Percentiles rank a stretch among this genome's conserved stretches.
phyloP scores from a whole-genome alignment of 2,797 vertebrate genomes.

The Heliangelus exortis region DNA sequence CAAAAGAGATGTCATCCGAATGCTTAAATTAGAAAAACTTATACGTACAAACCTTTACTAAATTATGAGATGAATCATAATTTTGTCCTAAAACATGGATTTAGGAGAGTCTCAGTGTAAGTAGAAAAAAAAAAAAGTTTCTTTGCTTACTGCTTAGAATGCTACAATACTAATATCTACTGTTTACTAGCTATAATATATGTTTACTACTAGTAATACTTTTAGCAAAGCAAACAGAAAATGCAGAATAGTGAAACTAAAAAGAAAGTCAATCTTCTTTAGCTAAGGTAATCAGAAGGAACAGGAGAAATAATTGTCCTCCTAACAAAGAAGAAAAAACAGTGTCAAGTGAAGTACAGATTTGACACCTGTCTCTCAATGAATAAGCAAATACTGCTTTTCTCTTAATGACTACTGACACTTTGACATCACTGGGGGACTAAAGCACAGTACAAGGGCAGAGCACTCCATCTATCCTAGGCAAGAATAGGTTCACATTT shows the following conservation, averaged over 20 bases:
- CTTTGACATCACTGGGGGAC: not conserved
- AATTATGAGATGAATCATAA: not conserved
- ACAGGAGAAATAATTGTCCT: not conserved
- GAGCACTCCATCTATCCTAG: not conserved
- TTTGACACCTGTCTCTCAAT: conserved; percentile 17
- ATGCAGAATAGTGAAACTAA: not conserved
- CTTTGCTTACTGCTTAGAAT: not conserved
- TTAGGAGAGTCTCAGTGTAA: not conserved
- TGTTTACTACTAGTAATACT: not conserved
- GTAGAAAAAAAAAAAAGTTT: not conserved
- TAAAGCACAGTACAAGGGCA: not conserved
- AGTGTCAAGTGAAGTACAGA: not conserved
- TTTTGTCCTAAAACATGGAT: not conserved
- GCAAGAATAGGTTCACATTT: not conserved
- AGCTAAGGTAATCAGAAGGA: not conserved
- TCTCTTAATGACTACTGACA: conserved; percentile 8
- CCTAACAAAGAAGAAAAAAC: not conserved
- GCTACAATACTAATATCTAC: not conserved
- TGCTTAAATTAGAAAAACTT: not conserved
- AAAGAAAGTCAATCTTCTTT: not conserved
- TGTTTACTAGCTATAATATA: not conserved
- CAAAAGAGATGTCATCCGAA: not conserved
- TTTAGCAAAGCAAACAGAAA: not conserved
- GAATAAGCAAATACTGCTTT: not conserved
- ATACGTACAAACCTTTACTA: not conserved